phyloP scores from a whole-genome alignment of 2,888 invertebrate genomes.

The Pristionchus exspectatus region DNA sequence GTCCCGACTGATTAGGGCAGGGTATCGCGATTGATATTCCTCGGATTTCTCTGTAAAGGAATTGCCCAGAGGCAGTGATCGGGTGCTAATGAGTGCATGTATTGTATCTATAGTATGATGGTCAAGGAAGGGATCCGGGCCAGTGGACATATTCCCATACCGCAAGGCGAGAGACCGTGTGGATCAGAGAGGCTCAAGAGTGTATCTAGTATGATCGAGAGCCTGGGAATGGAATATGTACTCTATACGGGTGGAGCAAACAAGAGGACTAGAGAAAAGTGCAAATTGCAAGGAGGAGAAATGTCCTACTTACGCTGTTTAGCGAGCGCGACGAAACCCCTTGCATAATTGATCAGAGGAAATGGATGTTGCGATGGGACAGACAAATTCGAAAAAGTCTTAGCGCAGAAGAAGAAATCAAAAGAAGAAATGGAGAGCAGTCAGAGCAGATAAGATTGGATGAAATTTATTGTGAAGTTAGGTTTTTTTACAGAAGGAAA shows the following conservation, averaged over 20 bases:
- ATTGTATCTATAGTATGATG: background rate
- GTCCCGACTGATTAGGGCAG: background rate
- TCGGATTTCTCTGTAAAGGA: too few relatives aligned
- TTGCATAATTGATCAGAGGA: background rate
- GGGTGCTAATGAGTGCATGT: background rate
- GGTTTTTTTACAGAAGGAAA: too few relatives aligned
- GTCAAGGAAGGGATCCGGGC: background rate
- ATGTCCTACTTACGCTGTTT: constrained; percentile 13
- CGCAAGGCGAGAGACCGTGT: background rate
- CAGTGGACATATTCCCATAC: background rate
- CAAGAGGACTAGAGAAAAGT: background rate
- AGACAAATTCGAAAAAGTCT: background rate
- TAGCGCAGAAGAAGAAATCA: background rate
- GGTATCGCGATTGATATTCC: background rate
- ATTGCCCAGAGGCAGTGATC: background rate
- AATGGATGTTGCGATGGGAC: background rate
- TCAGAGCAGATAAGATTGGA: too few relatives aligned
- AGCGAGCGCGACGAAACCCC: background rate
- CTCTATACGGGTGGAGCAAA: background rate
- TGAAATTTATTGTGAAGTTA: too few relatives aligned
- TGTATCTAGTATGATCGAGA: constrained; percentile 18
- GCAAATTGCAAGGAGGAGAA: background rate
- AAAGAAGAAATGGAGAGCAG: too few relatives aligned
- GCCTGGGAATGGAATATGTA: background rate
- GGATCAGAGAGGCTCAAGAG: background rate